Conservation (phyloP, 2,888 invertebrate species). For the Drosophila mercatorum region DNA sequence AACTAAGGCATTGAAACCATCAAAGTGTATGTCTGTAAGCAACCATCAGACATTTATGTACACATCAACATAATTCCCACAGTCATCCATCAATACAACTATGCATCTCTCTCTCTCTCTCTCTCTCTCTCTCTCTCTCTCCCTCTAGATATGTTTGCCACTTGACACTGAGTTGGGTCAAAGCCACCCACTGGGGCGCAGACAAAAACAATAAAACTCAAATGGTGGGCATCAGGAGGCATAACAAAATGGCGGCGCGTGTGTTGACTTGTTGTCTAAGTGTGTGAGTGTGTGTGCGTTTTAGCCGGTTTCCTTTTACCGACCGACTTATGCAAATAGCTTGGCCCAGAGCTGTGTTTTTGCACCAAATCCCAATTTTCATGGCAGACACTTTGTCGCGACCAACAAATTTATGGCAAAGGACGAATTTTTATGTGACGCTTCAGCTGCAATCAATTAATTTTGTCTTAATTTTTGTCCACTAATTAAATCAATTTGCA, state of each 20-base stretch:
- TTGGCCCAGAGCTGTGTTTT: constrained; percentile 18
- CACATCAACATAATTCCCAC: constrained; percentile 45
- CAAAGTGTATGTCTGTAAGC: constrained; percentile 44
- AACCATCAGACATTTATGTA: constrained; percentile 40
- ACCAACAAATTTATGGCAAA: not conserved
- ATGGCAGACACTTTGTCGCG: constrained; percentile 38
- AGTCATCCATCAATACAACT: constrained; percentile 27
- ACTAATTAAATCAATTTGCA: constrained; percentile 2
- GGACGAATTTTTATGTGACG: not conserved
- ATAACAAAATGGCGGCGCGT: constrained; percentile 60
- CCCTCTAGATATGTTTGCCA: constrained; percentile 11
- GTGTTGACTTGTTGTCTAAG: constrained; percentile 36
- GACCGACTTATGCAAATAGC: constrained; percentile 43
- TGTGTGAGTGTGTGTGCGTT: constrained; percentile 12
- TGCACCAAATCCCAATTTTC: constrained; percentile 13
- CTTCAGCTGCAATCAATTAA: constrained; percentile 22
- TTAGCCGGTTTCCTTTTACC: constrained; percentile 30
- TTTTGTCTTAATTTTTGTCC: constrained; percentile 14
- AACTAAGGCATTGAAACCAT: constrained; percentile 43
- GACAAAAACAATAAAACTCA: constrained; percentile 60
- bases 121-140: not conserved
- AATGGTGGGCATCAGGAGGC: constrained; percentile 28
- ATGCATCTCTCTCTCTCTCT: constrained; percentile 5
- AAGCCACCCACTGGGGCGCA: constrained; percentile 8
- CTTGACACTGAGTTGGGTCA: constrained; percentile 31